A percentile compares a stretch with the other conserved stretches of the same genome.
phyloP scores from a whole-genome alignment of 1,140 invertebrate genomes.

The Olivierus martensii region DNA sequence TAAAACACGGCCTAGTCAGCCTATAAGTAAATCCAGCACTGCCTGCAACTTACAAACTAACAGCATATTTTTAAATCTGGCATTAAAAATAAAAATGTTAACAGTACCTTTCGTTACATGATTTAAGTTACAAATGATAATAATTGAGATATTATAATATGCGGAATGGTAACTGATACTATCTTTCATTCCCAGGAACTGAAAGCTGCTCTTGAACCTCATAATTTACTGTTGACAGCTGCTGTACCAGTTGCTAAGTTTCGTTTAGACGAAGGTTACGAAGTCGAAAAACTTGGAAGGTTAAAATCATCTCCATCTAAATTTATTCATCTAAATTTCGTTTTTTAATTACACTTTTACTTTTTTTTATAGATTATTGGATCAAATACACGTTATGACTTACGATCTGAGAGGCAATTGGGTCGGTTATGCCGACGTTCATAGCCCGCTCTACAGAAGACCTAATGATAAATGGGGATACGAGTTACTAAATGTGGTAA shows the following conservation, averaged over 20 bases:
- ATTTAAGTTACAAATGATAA: too few species aligned
- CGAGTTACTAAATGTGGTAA: slow-evolving; percentile 70
- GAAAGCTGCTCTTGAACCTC: slow-evolving; percentile 53
- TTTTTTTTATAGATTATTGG: slow-evolving; percentile 31
- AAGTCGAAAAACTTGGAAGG: slow-evolving; percentile 74
- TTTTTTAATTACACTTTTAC: too few species aligned
- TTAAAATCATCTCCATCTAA: slow-evolving; percentile 24
- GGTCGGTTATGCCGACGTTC: slow-evolving; percentile 74
- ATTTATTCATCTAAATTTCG: too few species aligned
- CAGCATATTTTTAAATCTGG: too few species aligned
- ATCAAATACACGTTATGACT: slow-evolving; percentile 75
- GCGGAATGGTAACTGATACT: too few species aligned
- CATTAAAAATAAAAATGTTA: too few species aligned
- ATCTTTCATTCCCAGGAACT: slow-evolving; percentile 33
- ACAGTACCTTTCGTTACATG: too few species aligned
- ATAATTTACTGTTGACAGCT: slow-evolving; percentile 72
- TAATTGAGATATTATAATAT: too few species aligned
- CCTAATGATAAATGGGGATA: slow-evolving; percentile 68
- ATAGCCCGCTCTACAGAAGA: slow-evolving; percentile 64
- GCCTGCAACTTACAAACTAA: too few species aligned
- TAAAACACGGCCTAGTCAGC: too few species aligned
- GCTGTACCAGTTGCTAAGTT: slow-evolving; percentile 74
- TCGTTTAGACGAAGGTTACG: slow-evolving; percentile 67
- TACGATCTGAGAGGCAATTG: slow-evolving; percentile 86
- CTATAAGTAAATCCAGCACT: too few species aligned